A percentile compares a stretch with the other conserved stretches of the same genome.
These are phyloP conservation scores for Carduelis carduelis DNA, from an alignment of 2,797 vertebrate species.

Conservation along the genomic window DNA sequence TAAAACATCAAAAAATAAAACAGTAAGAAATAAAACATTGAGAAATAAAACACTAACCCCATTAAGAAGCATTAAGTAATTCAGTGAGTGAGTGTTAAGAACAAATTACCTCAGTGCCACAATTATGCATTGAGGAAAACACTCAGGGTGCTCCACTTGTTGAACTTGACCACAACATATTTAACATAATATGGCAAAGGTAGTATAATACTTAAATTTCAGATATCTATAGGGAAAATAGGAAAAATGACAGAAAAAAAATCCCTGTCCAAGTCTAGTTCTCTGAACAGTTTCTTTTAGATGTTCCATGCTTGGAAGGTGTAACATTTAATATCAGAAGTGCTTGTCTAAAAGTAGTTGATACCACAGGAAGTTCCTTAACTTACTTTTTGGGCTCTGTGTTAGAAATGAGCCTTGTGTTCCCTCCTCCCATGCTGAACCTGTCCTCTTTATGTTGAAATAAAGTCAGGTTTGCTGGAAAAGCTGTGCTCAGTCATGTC, in stretches of 20 bases:
- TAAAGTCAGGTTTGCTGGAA: background rate
- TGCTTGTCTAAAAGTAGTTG: background rate
- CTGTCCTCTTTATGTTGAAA: background rate
- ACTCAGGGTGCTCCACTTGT: rapidly evolving
- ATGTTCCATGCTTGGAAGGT: background rate
- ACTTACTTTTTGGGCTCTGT: background rate
- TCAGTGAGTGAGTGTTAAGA: background rate
- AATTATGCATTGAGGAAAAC: background rate
- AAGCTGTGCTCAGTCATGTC: background rate
- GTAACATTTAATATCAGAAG: background rate
- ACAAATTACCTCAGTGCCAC: background rate
- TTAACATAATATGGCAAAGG: background rate
- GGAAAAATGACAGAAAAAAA: rapidly evolving
- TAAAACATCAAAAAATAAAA: background rate
- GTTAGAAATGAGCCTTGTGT: rapidly evolving
- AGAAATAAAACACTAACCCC: background rate
- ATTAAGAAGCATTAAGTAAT: background rate
- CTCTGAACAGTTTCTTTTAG: background rate
- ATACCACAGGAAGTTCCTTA: background rate
- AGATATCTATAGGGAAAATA: rapidly evolving
- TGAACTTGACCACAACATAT: rapidly evolving
- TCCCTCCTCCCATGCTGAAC: background rate
- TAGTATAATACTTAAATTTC: background rate
- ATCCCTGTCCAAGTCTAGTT: too few relatives aligned
- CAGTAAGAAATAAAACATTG: background rate